phyloP scores from a whole-genome alignment of 2,797 vertebrate genomes.

The Helarctos malayanus region DNA sequence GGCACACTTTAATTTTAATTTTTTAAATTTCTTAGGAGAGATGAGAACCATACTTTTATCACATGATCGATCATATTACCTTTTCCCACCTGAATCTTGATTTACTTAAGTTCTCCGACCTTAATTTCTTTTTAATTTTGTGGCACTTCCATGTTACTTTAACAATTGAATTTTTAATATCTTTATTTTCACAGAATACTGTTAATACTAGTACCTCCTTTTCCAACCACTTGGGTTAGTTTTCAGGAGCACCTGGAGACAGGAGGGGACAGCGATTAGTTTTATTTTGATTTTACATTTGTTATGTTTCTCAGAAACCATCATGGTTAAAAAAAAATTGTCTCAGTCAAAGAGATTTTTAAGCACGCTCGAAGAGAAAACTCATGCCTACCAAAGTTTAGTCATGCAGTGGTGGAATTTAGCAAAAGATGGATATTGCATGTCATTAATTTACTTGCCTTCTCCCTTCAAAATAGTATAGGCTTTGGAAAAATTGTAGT shows the following conservation, averaged over 20 bases:
- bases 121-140: constrained; percentile 33
- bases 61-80: background rate
- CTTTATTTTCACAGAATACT: constrained; percentile 45
- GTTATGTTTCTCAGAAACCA: constrained; percentile 25
- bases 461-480: constrained; percentile 1
- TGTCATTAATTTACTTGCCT: background rate
- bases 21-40: background rate
- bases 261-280: background rate
- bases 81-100: constrained; percentile 34
- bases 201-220: background rate
- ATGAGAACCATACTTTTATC: background rate
- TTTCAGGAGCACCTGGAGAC: background rate
- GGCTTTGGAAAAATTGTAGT: background rate
- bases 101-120: constrained; percentile 43
- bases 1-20: background rate
- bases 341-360: constrained; percentile 44
- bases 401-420: background rate
- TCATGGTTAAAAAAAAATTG: background rate
- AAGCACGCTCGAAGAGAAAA: background rate
- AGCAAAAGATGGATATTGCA: background rate
- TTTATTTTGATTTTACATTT: constrained; percentile 58
- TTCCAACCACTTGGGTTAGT: background rate
- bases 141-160: constrained; percentile 15
- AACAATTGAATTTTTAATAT: background rate
- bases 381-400: background rate